These are phyloP conservation scores for Pogonophryne albipinna DNA, from an alignment of 2,797 vertebrate species.

Conservation along the genomic window DNA sequence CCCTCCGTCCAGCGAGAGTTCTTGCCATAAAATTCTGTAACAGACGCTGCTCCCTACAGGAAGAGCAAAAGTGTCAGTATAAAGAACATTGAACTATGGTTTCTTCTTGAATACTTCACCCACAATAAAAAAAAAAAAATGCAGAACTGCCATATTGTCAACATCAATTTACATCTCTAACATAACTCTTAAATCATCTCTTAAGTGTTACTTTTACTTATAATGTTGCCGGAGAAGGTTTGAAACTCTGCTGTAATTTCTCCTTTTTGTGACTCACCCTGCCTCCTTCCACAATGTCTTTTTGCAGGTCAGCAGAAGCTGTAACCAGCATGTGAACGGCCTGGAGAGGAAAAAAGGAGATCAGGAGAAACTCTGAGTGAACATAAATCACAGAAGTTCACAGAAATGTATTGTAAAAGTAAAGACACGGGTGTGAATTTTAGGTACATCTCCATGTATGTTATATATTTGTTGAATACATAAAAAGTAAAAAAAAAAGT, in stretches of 20 bases:
- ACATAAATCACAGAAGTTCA: neutral
- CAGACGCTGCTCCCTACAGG: conserved; percentile 90
- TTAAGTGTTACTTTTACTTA: too few species aligned
- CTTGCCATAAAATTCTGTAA: conserved; percentile 96
- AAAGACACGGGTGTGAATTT: too few species aligned
- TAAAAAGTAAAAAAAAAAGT: neutral
- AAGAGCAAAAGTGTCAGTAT: neutral
- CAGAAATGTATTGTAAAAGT: neutral
- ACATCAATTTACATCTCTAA: too few species aligned
- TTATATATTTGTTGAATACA: too few species aligned
- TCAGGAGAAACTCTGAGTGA: neutral
- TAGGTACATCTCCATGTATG: too few species aligned
- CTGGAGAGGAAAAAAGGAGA: conserved; percentile 64
- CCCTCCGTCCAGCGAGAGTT: conserved; percentile 98
- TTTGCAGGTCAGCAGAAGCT: conserved; percentile 95
- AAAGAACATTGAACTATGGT: neutral
- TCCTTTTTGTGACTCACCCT: conserved; percentile 84
- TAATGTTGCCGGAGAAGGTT: neutral
- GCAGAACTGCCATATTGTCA: too few species aligned
- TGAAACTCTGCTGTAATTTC: neutral
- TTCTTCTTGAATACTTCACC: neutral
- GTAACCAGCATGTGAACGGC: conserved; percentile 92
- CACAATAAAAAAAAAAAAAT: too few species aligned
- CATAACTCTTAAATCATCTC: too few species aligned
- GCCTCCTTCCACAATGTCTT: conserved; percentile 96